A percentile compares a stretch with the other conserved stretches of the same genome.
Evolutionary conservation across 2,113 vertebrate species (phyloP).

Genomic region (human): GRCh38 chr6:5965501-5966000

Average conservation of each 20-base stretch:
- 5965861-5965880: neutral
- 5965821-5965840: neutral
- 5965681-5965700: neutral
- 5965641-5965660: neutral
- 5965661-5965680: neutral
- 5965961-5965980: rapidly evolving
- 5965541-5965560: no score
- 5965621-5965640: neutral
- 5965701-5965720: neutral
- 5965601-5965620: neutral
- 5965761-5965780: neutral
- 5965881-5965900: neutral
- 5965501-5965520: no score
- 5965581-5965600: no score
- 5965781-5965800: neutral
- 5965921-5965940: neutral
- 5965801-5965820: neutral
- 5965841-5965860: neutral
- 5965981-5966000: neutral
- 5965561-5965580: no score
- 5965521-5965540: no score
- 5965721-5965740: neutral
- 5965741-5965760: neutral
- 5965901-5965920: neutral
- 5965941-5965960: no score